Percentiles rank a stretch among this genome's conserved stretches.
phyloP scores from a whole-genome alignment of 1,140 invertebrate species.

The Araneus ventricosus region DNA sequence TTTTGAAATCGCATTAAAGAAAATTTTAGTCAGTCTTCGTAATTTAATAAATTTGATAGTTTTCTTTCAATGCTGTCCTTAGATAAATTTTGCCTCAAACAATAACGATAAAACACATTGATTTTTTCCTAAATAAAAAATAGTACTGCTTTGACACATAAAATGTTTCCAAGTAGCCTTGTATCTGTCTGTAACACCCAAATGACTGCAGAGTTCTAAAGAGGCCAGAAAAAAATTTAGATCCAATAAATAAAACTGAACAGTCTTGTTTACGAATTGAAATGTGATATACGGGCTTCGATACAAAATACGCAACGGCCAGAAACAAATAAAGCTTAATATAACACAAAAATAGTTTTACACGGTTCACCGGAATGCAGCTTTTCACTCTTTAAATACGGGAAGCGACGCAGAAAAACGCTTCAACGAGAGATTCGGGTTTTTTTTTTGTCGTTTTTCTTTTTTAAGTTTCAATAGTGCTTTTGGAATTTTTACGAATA shows the following conservation, averaged over 20 bases:
- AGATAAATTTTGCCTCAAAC: too few relatives aligned
- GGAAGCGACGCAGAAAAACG: background rate
- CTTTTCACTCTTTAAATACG: conserved; percentile 27
- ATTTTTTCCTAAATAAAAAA: too few relatives aligned
- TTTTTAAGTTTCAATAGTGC: background rate
- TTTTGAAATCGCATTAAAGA: too few relatives aligned
- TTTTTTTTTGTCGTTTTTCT: conserved; percentile 9
- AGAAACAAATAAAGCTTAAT: conserved; percentile 25
- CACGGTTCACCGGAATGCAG: background rate
- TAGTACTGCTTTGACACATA: too few relatives aligned
- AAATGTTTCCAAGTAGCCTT: too few relatives aligned
- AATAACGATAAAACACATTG: too few relatives aligned
- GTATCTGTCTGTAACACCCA: background rate
- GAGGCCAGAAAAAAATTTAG: background rate
- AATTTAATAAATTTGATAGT: too few relatives aligned
- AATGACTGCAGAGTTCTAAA: background rate
- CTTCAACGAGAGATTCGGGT: background rate
- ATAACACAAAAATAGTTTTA: conserved; percentile 35
- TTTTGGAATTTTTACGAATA: background rate
- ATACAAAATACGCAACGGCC: background rate
- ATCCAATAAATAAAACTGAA: background rate
- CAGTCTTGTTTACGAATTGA: background rate
- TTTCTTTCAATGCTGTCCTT: too few relatives aligned
- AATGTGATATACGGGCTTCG: background rate
- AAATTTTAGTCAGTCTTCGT: too few relatives aligned